Base-by-base conservation (phyloP, 2,888 invertebrate species). In the Polymixis lichenea region DNA sequence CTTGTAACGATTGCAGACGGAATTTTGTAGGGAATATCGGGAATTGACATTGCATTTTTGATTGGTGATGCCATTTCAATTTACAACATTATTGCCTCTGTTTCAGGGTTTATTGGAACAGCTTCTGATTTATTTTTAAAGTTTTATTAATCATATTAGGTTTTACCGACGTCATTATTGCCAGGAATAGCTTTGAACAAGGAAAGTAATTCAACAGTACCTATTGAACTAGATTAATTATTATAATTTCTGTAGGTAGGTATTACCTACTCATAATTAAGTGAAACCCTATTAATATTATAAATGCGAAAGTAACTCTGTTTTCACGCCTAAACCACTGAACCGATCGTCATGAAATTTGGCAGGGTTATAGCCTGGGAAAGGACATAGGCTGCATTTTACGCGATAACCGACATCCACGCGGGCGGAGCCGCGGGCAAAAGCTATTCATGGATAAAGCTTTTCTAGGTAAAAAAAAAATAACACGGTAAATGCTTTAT, bases 31-130 rank as follows among this genome's bases (percentile, higher is more conserved):
- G 64, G 69, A 78, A 62, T 53, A 80, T 78, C 49, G 60, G 32
- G 8, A 60, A 78, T 68, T 64, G 55, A 0, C 19, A 43, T 32
- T 83, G 55, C 28, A 80, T 72, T 83, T 67, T 67, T 83, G 43
- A 78, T 78, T 13, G 43, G 38, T 46, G 28, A 6, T 64, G n/a
- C 25, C 53, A 49, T 32, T n/a, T 56, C 58, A 67, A 60, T 68
- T 60, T 15, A 46, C 58, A 51, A 56, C 58, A 60, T 65, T 43
- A 55, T 43, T 46, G 38, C 46, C 19, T 28, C 38, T 6, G 17
- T 46, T 58, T 60, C 13, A 51, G 8, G 0, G 46, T 62, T 38
- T 62, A 58, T 71, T 77, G 66, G n/a, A 15, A 61, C 32, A 7
- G 53, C 15, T 32, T 51, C 15, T 71, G 71, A 28, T 82, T 77